A percentile compares a stretch with the other conserved stretches of the same genome.
These are phyloP conservation scores for Zosterops japonicus DNA, from an alignment of 2,113 vertebrate species.

Conservation along the genomic window DNA sequence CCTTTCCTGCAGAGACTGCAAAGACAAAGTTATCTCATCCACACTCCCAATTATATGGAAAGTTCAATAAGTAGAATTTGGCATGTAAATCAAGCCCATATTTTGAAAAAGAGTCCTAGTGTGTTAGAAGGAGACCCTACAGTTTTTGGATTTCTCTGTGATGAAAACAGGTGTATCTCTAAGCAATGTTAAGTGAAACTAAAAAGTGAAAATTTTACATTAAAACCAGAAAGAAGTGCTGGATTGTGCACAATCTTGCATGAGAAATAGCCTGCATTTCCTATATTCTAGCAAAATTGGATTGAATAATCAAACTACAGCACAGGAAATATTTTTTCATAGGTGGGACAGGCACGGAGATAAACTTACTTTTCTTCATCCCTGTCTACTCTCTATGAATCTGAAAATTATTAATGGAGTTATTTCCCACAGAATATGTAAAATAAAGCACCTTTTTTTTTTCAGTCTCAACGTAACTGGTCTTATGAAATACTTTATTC, in stretches of 20 bases:
- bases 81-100: not conserved
- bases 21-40: not conserved
- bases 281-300: not conserved
- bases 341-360: not conserved
- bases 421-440: not conserved
- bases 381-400: not conserved
- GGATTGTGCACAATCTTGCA: not conserved
- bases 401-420: not conserved
- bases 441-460: not conserved
- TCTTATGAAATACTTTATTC: not conserved
- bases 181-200: not conserved
- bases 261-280: not conserved
- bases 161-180: not conserved
- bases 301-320: not conserved
- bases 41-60: not conserved
- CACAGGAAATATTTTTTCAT: not conserved
- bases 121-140: not conserved
- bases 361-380: not conserved
- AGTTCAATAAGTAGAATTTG: not conserved
- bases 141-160: not conserved
- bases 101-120: not conserved
- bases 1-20: not conserved
- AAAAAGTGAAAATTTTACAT: not conserved
- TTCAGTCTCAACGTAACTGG: not conserved
- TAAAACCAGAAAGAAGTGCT: not conserved